Base-by-base conservation (phyloP, 2,113 vertebrate genomes). In the cattle (Bos taurus) region DNA sequence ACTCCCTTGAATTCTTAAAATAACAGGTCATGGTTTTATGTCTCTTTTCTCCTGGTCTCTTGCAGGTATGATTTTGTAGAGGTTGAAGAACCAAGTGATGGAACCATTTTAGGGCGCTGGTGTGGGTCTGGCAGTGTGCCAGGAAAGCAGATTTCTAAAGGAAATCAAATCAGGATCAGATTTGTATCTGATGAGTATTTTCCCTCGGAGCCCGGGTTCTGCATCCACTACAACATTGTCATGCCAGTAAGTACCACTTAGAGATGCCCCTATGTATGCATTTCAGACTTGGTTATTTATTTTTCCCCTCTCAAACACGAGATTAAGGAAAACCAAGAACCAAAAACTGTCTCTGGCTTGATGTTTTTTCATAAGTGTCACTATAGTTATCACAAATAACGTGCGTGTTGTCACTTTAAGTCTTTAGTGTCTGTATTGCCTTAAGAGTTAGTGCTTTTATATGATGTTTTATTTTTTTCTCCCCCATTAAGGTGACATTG, bases 131-230 rank as follows among this genome's bases (percentile, higher is more conserved):
- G 99, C 98, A 96, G 98, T 13, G 99, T 98, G 48, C 99, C 99
- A 36, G 98, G 98, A 59, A 99, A 98, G 94, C 99, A 99, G 96
- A 98, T 99, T 95, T 99, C 99, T 97, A 99, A 99, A 99, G 99
- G 99, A 98, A 99, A 99, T 98, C 99, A 99, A 98, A 99, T 99
- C 98, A 99, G 99, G 95, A 99, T 99, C 98, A 99, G 99, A 98
- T 99, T 99, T 98, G 98, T 99, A 93, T 99, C 99, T 26, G 99
- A 99, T 97, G 99, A 99, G 93, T 99, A 99, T 98, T 99, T 99
- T 97, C 99, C 99, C 85, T 99, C 99, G 10, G 99, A 99, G 98
- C 99, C 99, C 0, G 99, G 99, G 95, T 99, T 99, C 99, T 99
- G 99, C 98, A 99, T 99, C 96, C 99, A 98, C 98, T 99, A 99